phyloP scores from a whole-genome alignment of 2,113 vertebrate genomes.

The Orthonyx spaldingii region DNA sequence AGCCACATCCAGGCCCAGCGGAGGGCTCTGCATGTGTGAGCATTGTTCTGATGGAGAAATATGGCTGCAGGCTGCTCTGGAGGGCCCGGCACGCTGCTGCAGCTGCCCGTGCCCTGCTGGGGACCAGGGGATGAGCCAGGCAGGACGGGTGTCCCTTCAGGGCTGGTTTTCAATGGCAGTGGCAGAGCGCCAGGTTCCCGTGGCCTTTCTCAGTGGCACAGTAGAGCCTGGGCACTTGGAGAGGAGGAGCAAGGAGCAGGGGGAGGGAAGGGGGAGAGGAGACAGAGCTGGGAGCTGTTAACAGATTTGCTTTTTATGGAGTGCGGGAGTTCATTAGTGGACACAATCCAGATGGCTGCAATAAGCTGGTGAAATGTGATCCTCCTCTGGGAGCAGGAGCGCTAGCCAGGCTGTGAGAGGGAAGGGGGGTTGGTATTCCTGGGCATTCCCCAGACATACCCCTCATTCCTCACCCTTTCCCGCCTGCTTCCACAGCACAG shows the following conservation, averaged over 20 bases:
- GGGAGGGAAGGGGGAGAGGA: constrained; percentile 3
- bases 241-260: constrained; percentile 18
- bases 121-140: accelerated
- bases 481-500: background rate
- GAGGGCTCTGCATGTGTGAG: background rate
- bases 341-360: constrained; percentile 72
- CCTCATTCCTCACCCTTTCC: constrained; percentile 47
- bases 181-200: constrained; percentile 29
- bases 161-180: constrained; percentile 3
- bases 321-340: constrained; percentile 72
- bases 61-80: background rate
- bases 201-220: background rate
- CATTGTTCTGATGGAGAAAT: background rate
- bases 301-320: constrained; percentile 73
- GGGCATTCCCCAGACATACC: constrained; percentile 54
- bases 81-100: background rate
- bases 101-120: background rate
- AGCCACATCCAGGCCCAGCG: background rate
- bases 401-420: background rate
- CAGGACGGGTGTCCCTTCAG: background rate
- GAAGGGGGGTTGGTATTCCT: constrained; percentile 55
- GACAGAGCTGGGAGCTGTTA: constrained; percentile 57
- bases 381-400: constrained; percentile 44
- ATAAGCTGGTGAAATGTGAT: constrained; percentile 68
- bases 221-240: background rate